Base-by-base conservation (phyloP, 2,888 invertebrate genomes). In the Cremastinae sp. region DNA sequence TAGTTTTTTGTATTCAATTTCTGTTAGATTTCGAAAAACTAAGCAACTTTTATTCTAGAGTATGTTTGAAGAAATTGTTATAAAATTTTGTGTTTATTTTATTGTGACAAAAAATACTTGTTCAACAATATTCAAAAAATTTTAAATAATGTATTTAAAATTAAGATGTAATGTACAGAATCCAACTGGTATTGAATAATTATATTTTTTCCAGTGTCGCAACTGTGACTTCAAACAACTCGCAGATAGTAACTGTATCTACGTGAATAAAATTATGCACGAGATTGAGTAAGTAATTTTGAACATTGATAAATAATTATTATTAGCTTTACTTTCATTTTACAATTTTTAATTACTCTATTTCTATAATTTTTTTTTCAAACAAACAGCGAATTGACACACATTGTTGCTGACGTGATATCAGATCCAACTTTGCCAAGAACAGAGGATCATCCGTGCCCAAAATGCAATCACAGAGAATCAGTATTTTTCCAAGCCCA, bases 231-330 rank as follows among this genome's bases (percentile, higher is more conserved):
- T 98, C 89, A 97, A 98, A 88, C 97, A 98, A 90, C 92, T 96
- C 59, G 98, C 99, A 0, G 98, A 98, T 87, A 99, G 98, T 69
- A 98, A 98, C 87, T 99, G 99, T 88, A 99, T 99, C 75, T 99
- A 99, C 88, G 99, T 99, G 0, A 99, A 99, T 93, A 99, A 99
- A 93, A 98, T 99, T 92, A 98, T 98, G 94, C 99, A 99, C 94
- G 99, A 99, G 95, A 98, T 99, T 77, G 98, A 98, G 95, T 95
- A 91, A 93, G 94, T 73, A 68, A 37, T 18, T 10, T 4, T 12
- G 12, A 9, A n/a, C n/a, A n/a, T n/a, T n/a, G n/a, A n/a, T n/a
- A 10, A 49, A 39, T 12, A 47, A n/a, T 56, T 35, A 5, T n/a
- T 35, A 1, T 7, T 28, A 10, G 35, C 35, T 37, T 10, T 9